These are phyloP conservation scores for Andrena bucephala DNA, from an alignment of 2,888 invertebrate species.

Conservation along the genomic window DNA sequence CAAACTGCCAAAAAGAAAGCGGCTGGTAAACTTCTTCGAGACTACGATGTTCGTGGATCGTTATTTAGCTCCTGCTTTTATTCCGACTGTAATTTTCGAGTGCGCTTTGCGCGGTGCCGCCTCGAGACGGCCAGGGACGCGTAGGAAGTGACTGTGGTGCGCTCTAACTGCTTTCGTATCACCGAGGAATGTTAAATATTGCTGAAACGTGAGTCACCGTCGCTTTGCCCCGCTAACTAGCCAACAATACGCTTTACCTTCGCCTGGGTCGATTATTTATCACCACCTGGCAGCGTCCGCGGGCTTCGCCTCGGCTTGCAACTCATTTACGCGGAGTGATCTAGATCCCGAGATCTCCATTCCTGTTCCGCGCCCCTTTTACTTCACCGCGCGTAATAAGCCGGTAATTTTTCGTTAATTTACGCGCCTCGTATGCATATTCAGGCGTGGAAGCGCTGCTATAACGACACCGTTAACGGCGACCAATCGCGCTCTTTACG, in stretches of 20 bases:
- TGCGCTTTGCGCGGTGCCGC: neutral
- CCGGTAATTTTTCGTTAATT: conserved; percentile 37
- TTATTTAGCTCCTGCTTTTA: neutral
- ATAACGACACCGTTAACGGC: neutral
- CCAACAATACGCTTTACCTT: conserved; percentile 55
- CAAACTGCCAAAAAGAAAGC: neutral
- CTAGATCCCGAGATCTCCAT: conserved; percentile 36
- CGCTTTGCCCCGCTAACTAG: conserved; percentile 52
- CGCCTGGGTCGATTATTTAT: conserved; percentile 54
- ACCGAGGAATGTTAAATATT: conserved; percentile 78
- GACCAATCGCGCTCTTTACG: conserved; percentile 16
- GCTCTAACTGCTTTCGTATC: conserved; percentile 66
- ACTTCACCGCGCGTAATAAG: neutral
- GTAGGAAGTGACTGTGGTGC: conserved; percentile 65
- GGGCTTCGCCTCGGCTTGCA: conserved; percentile 5
- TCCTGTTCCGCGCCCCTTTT: neutral
- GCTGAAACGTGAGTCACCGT: conserved; percentile 76
- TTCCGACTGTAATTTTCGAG: conserved; percentile 13
- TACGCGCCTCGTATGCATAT: neutral
- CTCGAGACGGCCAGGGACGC: conserved; percentile 12
- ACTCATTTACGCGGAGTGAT: conserved; percentile 35
- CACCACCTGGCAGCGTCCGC: conserved; percentile 3
- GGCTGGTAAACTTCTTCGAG: neutral
- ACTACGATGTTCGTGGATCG: neutral
- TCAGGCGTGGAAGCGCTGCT: neutral